phyloP scores from a whole-genome alignment of 2,113 vertebrate genomes.

The Macrotus californicus region DNA sequence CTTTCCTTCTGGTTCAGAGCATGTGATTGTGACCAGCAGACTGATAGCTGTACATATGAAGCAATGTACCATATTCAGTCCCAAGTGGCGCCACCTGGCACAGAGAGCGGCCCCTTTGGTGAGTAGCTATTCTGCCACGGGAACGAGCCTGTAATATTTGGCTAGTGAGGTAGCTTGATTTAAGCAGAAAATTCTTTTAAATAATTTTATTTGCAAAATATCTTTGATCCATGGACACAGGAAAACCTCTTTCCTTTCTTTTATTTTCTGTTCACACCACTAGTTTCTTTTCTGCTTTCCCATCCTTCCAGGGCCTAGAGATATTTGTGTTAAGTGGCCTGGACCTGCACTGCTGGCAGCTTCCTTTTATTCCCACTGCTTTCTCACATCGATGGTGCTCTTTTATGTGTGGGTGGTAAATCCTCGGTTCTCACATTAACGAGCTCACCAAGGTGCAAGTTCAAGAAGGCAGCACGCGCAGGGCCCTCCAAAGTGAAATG shows the following conservation, averaged over 20 bases:
- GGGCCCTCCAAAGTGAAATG: not conserved
- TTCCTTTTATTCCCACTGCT: constrained; percentile 7
- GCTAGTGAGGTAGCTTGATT: not conserved
- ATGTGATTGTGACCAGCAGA: constrained; percentile 81
- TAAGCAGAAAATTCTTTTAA: not conserved
- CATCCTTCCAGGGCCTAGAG: not conserved
- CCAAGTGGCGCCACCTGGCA: constrained; percentile 75
- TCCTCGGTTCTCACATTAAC: not conserved
- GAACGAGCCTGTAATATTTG: not conserved
- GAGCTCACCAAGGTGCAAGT: constrained; percentile 29
- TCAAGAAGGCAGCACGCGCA: not conserved
- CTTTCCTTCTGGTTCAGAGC: constrained; percentile 67
- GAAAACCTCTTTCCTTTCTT: not conserved
- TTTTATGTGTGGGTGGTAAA: constrained; percentile 34
- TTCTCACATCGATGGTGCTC: constrained; percentile 27
- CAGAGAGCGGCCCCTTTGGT: constrained; percentile 81
- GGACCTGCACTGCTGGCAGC: not conserved
- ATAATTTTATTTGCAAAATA: constrained; percentile 23
- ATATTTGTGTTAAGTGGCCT: not conserved
- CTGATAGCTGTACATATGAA: constrained; percentile 88
- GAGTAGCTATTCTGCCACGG: constrained; percentile 42
- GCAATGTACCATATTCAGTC: constrained; percentile 94
- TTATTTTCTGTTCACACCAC: not conserved
- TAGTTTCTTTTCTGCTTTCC: not conserved
- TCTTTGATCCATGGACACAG: not conserved